phyloP scores from a whole-genome alignment of 2,113 vertebrate genomes.

The Myrmophylax atrothorax region DNA sequence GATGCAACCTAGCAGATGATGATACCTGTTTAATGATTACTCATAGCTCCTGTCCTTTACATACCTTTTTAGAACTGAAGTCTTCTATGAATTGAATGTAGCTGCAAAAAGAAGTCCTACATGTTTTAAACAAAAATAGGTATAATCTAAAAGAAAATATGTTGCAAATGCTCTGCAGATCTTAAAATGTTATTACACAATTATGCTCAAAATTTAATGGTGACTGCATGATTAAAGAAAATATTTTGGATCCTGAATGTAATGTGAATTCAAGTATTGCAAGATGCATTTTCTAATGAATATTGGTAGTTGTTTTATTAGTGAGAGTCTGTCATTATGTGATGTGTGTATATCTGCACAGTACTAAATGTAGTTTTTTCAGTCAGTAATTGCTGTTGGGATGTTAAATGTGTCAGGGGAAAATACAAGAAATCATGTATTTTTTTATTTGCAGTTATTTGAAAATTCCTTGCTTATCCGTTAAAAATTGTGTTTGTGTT shows the following conservation, averaged over 20 bases:
- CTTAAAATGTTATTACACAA: not conserved
- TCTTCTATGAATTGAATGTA: not conserved
- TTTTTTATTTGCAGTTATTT: not conserved
- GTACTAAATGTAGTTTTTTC: not conserved
- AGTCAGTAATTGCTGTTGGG: not conserved
- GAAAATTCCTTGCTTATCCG: not conserved
- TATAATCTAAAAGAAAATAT: not conserved
- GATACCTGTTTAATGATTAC: not conserved
- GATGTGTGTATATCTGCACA: not conserved
- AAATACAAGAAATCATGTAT: not conserved
- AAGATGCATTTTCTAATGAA: not conserved
- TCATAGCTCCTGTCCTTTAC: not conserved
- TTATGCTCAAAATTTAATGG: not conserved
- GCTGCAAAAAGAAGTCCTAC: not conserved
- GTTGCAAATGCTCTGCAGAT: not conserved
- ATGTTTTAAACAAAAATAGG: not conserved
- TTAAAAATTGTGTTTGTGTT: not conserved
- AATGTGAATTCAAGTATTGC: not conserved
- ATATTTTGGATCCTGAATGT: not conserved
- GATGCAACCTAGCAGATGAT: not conserved
- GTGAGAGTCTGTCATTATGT: not conserved
- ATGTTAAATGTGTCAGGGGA: not conserved
- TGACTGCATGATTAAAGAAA: not conserved
- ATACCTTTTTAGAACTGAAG: not conserved
- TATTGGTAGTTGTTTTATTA: not conserved